phyloP scores from a whole-genome alignment of 2,888 invertebrate genomes.

The Eupithecia subumbrata region DNA sequence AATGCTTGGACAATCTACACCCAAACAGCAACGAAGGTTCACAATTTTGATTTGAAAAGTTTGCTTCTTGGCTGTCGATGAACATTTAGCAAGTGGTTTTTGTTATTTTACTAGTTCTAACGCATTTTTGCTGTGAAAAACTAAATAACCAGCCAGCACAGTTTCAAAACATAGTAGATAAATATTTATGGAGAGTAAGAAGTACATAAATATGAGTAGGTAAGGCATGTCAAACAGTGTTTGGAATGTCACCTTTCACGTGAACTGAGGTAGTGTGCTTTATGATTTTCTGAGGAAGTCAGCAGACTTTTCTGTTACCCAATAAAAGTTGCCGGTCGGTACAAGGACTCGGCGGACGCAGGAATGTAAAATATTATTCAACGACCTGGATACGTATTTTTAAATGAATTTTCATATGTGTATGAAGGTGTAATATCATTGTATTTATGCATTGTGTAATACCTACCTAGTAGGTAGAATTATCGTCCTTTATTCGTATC shows the following conservation, averaged over 20 bases:
- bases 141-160: too few species aligned
- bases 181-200: background rate
- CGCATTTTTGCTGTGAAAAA: too few species aligned
- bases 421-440: background rate
- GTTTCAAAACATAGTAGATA: too few species aligned
- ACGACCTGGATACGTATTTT: constrained; percentile 49
- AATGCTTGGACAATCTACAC: too few species aligned
- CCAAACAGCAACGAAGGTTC: too few species aligned
- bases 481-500: background rate
- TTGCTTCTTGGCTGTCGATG: background rate
- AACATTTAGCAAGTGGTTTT: background rate
- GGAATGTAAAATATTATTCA: constrained; percentile 50
- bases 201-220: background rate
- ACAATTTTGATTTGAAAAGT: too few species aligned
- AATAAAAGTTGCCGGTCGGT: constrained; percentile 20
- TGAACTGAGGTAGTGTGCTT: background rate
- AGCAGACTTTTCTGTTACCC: background rate
- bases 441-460: constrained; percentile 1
- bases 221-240: background rate
- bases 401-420: constrained; percentile 40
- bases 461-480: background rate
- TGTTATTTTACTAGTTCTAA: too few species aligned
- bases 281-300: background rate
- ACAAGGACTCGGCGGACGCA: constrained; percentile 20
- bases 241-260: background rate